Percentiles rank a stretch among this genome's conserved stretches.
Evolutionary conservation across 2,113 vertebrate species (phyloP).

Genomic region (Alethe castanea): DNA sequence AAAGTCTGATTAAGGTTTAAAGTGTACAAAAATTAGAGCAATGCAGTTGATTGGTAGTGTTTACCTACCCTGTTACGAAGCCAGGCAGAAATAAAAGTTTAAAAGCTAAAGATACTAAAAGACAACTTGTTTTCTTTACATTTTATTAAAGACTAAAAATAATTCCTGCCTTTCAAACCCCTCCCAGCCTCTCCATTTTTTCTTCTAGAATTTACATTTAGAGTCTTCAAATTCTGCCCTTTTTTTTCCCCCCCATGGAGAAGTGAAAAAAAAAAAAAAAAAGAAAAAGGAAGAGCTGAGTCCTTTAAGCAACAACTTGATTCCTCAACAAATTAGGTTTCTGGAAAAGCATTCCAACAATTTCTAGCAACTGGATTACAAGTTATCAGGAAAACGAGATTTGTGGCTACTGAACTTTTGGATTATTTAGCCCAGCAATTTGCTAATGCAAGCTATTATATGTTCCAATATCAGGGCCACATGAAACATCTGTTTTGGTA

Average conservation of each 20-base stretch:
- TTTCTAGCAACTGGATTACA: not conserved
- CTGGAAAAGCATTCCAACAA: not conserved
- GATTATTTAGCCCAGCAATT: not conserved
- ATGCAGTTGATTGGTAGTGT: not conserved
- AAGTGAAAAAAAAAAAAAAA: not conserved
- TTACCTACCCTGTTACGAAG: not conserved
- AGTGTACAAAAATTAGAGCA: slow-evolving; percentile 1
- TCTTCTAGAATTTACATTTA: not conserved
- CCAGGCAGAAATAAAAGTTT: not conserved
- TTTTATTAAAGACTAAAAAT: not conserved
- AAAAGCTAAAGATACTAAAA: not conserved
- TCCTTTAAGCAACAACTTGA: not conserved
- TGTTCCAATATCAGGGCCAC: not conserved
- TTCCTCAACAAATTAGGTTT: not conserved
- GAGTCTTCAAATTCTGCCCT: not conserved
- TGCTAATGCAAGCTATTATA: not conserved
- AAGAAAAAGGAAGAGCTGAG: not conserved
- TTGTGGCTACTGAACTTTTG: not conserved
- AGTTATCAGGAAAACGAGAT: not conserved
- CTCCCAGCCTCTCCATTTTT: not conserved
- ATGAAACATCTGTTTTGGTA: not conserved
- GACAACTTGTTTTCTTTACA: fast-evolving
- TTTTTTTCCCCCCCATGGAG: not conserved
- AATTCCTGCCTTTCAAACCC: not conserved
- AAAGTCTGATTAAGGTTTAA: not conserved